Evolutionary conservation across 2,888 invertebrate genomes (phyloP), one percentile per base, ranked within the genome.

Genomic region (Drosophila antonietae): DNA sequence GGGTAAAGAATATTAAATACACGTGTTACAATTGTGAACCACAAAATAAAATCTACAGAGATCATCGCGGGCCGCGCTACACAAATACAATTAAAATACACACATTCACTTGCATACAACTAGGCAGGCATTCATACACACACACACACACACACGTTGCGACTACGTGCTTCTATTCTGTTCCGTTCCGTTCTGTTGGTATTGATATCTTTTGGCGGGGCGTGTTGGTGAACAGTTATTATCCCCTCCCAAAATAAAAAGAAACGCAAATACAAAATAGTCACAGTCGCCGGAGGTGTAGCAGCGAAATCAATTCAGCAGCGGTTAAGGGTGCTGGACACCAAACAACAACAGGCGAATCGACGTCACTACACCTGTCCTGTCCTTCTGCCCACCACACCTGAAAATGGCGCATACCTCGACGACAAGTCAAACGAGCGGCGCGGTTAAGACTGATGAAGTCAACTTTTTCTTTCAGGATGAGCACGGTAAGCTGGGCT

Each of bases 381-480:
- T 80, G 81, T 68, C 75, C 78, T 64, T 64, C 61, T 20, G 53
- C 73, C 59, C 57, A 9, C 55, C 55, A 15, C 55, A 63, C 53
- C 60, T 47, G 73, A 90, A 91, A 81, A 91, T 91, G 91, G 90
- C 91, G 81, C 91, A 91, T 79, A 89, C 88, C 67, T 82, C 90
- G 14, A 51, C 71, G 56, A 49, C 77, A 72, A 80, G 60, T 80
- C 78, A 80, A 64, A 73, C 84, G 57, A 78, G 86, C 51, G 83
- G 83, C 65, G 79, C 86, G 39, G 77, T 89, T 60, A 87, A 91
- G 81, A 82, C 91, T 81, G 90, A 90, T 76, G 93, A 93, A 90
- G 86, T 92, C 65, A 92, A 92, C 78, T 92, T 90, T 76, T 92
- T 91, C 78, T 91, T 90, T 83, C 91, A 88, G 79, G 91, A 93